Evolutionary conservation across 2,113 vertebrate species (phyloP).

Genomic region (Condylura cristata): DNA sequence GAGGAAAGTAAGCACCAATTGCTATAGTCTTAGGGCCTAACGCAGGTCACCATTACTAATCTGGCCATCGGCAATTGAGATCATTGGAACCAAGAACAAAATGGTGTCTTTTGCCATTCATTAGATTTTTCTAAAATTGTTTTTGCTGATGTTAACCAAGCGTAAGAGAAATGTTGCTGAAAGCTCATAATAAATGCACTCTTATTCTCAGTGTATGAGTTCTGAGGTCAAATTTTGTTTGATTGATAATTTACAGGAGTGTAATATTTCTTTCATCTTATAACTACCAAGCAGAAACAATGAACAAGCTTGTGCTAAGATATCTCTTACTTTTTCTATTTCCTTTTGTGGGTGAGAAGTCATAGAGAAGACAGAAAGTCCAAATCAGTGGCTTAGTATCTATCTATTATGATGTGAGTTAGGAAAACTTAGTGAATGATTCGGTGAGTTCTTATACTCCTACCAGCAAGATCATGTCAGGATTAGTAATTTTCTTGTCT

Average conservation of each 20-base stretch:
- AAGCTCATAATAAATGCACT: not conserved
- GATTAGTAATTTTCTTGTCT: conserved; percentile 7
- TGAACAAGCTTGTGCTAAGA: not conserved
- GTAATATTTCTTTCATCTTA: not conserved
- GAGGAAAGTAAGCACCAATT: not conserved
- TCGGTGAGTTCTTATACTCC: not conserved
- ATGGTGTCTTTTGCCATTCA: not conserved
- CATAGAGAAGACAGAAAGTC: not conserved
- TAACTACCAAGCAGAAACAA: not conserved
- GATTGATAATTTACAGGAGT: not conserved
- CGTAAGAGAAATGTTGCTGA: not conserved
- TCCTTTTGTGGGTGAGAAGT: not conserved
- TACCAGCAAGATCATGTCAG: not conserved
- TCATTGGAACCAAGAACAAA: not conserved
- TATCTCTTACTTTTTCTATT: not conserved
- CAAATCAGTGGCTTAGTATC: not conserved
- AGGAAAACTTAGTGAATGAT: not conserved
- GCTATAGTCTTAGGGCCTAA: not conserved
- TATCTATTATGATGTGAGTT: not conserved
- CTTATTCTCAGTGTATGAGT: not conserved
- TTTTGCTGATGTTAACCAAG: not conserved
- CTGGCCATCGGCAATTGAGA: not conserved
- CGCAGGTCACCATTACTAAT: not conserved
- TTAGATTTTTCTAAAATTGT: not conserved
- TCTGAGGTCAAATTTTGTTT: not conserved